Conservation (phyloP, 2,888 invertebrate species). For the Phasia obesa region DNA sequence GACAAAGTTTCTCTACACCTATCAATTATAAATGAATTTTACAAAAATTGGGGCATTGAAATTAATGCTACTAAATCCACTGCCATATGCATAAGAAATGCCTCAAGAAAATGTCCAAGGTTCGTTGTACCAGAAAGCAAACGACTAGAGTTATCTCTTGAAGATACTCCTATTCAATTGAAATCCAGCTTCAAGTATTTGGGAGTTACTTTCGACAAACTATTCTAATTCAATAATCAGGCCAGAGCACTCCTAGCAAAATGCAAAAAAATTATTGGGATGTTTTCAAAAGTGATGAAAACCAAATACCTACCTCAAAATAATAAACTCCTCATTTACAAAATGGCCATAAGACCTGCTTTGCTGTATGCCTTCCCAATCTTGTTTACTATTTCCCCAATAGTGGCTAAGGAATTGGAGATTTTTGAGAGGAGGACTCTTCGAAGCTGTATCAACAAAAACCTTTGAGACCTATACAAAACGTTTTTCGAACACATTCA, state of each 20-base stretch:
- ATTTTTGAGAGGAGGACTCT: constrained; percentile 14
- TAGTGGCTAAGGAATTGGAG: constrained; percentile 11
- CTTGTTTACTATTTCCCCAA: constrained; percentile 33
- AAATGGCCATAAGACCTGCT: constrained; percentile 22
- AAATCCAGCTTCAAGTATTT: background rate
- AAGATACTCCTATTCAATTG: no score
- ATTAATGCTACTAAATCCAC: background rate
- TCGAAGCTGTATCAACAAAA: constrained; percentile 3
- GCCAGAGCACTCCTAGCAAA: background rate
- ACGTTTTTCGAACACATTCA: constrained; percentile 4
- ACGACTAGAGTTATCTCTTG: background rate
- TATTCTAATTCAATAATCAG: constrained; percentile 9
- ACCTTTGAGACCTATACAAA: background rate
- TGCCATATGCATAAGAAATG: background rate
- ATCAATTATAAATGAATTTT: background rate
- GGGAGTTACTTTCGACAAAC: no score
- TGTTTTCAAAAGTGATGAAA: background rate
- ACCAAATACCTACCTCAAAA: constrained; percentile 2
- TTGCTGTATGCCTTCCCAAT: constrained; percentile 26
- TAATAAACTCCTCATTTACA: constrained; percentile 6
- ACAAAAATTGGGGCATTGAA: background rate
- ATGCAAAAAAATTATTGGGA: background rate
- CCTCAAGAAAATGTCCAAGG: constrained; percentile 1
- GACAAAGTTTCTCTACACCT: background rate
- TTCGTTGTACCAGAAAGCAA: constrained; percentile 5